phyloP scores from a whole-genome alignment of 2,113 vertebrate species.

The Colinus virginianus region DNA sequence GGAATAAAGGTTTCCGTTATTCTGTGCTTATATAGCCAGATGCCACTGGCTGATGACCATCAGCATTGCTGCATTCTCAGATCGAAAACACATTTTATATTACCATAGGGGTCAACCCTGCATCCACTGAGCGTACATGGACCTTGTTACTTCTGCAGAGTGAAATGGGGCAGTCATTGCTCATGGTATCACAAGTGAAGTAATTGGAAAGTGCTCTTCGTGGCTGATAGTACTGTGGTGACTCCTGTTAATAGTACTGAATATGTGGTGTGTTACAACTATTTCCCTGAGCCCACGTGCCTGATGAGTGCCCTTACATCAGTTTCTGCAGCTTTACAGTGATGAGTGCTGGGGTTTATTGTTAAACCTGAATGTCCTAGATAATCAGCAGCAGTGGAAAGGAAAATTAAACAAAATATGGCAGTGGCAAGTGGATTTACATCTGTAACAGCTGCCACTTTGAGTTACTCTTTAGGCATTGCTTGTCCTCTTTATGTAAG shows the following conservation, averaged over 20 bases:
- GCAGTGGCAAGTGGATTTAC: slow-evolving; percentile 6
- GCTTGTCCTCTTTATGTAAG: background rate
- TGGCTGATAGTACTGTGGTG: background rate
- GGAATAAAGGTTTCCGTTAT: background rate
- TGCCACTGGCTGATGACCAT: accelerated
- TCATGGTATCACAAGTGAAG: background rate
- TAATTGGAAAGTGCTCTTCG: background rate
- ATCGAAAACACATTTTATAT: background rate
- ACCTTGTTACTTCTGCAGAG: background rate
- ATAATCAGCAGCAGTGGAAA: background rate
- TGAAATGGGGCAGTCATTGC: background rate
- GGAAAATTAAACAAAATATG: slow-evolving; percentile 8
- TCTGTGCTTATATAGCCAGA: background rate
- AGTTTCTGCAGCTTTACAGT: background rate
- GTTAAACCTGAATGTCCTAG: background rate
- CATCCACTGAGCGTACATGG: background rate
- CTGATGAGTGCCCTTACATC: background rate
- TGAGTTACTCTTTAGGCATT: background rate
- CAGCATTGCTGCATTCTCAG: background rate
- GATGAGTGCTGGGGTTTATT: background rate
- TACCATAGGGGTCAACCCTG: background rate
- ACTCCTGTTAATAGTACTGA: background rate
- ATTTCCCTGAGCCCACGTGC: background rate
- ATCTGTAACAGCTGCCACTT: slow-evolving; percentile 19
- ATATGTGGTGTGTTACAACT: background rate